Conservation (phyloP, 2,888 invertebrate species). For the Incurvaria masculella region DNA sequence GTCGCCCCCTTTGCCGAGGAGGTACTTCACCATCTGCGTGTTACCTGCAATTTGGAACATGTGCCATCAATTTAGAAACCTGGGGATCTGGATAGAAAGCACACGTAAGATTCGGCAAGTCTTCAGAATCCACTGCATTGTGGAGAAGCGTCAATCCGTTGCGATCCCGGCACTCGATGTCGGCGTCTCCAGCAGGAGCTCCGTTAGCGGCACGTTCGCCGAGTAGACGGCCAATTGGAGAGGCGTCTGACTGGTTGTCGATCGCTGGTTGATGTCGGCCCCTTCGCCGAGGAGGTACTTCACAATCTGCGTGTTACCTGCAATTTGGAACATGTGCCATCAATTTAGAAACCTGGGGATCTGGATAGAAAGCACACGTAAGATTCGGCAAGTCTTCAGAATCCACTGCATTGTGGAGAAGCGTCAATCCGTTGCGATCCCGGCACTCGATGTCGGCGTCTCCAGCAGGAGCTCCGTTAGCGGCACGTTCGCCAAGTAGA, state of each 20-base stretch:
- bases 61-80: too few species aligned
- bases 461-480: constrained; percentile 41
- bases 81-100: too few species aligned
- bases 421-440: constrained; percentile 47
- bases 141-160: constrained; percentile 51
- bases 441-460: constrained; percentile 36
- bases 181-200: constrained; percentile 44
- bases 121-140: constrained; percentile 52
- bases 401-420: constrained; percentile 55
- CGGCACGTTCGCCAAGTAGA: constrained; percentile 27
- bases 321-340: too few species aligned
- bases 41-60: too few species aligned
- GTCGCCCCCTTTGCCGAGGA: constrained; percentile 46
- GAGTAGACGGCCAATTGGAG: constrained; percentile 47
- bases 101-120: too few species aligned
- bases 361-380: too few species aligned
- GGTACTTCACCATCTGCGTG: constrained; percentile 34
- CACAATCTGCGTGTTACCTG: constrained; percentile 40
- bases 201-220: constrained; percentile 28
- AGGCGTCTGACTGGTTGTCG: constrained; percentile 37
- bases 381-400: constrained; percentile 35
- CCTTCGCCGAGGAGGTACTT: constrained; percentile 41
- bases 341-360: too few species aligned
- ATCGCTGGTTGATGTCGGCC: constrained; percentile 42
- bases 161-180: constrained; percentile 36